Evolutionary conservation across 2,888 invertebrate species (phyloP).

Genomic region (Ochlodes sylvanus): DNA sequence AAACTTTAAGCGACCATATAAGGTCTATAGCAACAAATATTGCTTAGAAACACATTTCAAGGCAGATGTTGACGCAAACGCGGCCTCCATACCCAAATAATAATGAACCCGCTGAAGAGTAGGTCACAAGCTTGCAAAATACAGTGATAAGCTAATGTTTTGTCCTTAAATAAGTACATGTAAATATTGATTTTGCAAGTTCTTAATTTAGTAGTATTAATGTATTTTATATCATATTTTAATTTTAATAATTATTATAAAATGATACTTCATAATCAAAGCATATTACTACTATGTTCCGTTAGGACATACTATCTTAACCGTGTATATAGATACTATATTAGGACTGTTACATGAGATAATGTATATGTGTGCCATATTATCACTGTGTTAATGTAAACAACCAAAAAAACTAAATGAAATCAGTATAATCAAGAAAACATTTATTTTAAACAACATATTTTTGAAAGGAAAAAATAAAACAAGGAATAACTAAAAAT

Average conservation of each 20-base stretch:
- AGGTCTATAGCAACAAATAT: background rate
- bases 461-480: conserved; percentile 66
- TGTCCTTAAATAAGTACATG: conserved; percentile 30
- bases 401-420: conserved; percentile 62
- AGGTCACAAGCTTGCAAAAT: conserved; percentile 19
- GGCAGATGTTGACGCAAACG: conserved; percentile 2
- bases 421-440: conserved; percentile 71
- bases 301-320: conserved; percentile 22
- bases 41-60: background rate
- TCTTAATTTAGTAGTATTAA: conserved; percentile 32
- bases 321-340: conserved; percentile 6
- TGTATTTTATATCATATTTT: conserved; percentile 12
- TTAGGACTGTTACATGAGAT: conserved; percentile 21
- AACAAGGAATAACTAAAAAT: conserved; percentile 74
- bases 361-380: conserved; percentile 2
- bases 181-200: conserved; percentile 32
- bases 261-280: conserved; percentile 30
- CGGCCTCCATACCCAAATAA: background rate
- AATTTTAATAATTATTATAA: conserved; percentile 23
- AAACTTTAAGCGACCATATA: background rate
- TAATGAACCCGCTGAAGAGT: too few species aligned
- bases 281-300: conserved; percentile 29
- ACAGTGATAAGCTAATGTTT: conserved; percentile 20
- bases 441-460: conserved; percentile 78
- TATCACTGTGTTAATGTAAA: conserved; percentile 37